A percentile compares a stretch with the other conserved stretches of the same genome.
Conservation (phyloP, 2,888 invertebrate species). For the Pyrochroa serraticornis region DNA sequence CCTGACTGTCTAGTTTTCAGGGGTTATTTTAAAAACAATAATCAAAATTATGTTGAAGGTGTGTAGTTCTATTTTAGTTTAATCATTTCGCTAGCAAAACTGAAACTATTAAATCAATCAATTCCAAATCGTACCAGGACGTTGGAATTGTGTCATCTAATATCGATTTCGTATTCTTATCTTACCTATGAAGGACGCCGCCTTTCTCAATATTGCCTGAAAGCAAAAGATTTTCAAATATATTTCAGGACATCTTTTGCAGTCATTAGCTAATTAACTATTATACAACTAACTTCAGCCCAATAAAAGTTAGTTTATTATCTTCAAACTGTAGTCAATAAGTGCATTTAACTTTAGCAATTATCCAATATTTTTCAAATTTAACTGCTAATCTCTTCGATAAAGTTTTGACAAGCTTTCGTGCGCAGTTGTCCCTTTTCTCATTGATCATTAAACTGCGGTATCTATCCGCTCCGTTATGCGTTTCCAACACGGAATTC, state of each 20-base stretch:
- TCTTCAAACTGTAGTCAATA: no score
- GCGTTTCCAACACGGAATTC: constrained; percentile 25
- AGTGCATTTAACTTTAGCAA: no score
- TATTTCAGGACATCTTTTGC: no score
- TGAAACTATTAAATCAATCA: background rate
- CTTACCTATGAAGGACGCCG: background rate
- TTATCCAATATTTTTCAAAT: background rate
- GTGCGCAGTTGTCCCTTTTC: constrained; percentile 24
- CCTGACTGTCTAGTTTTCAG: no score
- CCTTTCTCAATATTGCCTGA: constrained; percentile 32
- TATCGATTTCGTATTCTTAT: background rate
- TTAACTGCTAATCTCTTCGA: constrained; percentile 3
- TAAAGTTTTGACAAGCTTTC: constrained; percentile 14
- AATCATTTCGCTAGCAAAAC: no score
- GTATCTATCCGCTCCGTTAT: constrained; percentile 16
- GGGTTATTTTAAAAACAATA: no score
- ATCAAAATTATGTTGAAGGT: no score
- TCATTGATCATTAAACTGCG: constrained; percentile 29
- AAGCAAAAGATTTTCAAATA: constrained; percentile 20
- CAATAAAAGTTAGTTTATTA: no score
- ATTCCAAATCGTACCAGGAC: constrained; percentile 1
- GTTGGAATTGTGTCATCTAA: background rate
- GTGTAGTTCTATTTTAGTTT: no score
- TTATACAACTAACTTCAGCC: no score
- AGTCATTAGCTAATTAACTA: no score